Percentiles rank a stretch among this genome's conserved stretches.
These are phyloP conservation scores for Oncopeltus fasciatus DNA, from an alignment of 1,140 invertebrate species.

Conservation along the genomic window DNA sequence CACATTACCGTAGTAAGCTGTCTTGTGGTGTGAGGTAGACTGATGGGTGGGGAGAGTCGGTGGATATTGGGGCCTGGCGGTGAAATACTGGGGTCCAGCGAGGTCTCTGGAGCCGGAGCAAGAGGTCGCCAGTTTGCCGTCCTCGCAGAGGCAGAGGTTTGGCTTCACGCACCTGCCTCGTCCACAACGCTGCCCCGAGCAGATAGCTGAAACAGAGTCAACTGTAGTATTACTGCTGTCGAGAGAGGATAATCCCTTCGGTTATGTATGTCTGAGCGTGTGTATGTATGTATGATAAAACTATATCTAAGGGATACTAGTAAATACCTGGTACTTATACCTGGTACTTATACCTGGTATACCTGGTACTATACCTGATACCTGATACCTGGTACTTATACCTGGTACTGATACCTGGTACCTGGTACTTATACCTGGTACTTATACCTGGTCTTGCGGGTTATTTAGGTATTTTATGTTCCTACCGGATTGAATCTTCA, in stretches of 20 bases:
- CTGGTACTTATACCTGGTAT: not conserved
- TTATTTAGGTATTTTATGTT: too few relatives aligned
- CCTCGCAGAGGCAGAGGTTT: constrained; percentile 65
- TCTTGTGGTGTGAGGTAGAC: not conserved
- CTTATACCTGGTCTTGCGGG: too few relatives aligned
- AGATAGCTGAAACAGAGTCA: constrained; percentile 47
- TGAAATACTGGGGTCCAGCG: too few relatives aligned
- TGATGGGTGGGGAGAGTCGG: too few relatives aligned
- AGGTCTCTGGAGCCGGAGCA: too few relatives aligned
- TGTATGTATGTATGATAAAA: not conserved
- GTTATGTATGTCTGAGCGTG: not conserved
- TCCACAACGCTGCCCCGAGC: constrained; percentile 48
- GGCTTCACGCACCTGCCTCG: constrained; percentile 62
- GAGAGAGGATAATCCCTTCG: not conserved
- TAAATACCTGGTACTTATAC: too few relatives aligned
- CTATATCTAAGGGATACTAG: not conserved
- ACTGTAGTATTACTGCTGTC: not conserved
- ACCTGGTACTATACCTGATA: not conserved
- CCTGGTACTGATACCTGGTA: too few relatives aligned
- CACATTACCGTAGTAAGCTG: too few relatives aligned
- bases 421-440: too few relatives aligned
- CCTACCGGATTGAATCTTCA: too few relatives aligned
- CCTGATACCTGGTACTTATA: too few relatives aligned
- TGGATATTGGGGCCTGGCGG: too few relatives aligned
- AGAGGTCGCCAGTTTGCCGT: constrained; percentile 39